phyloP scores from a whole-genome alignment of 2,113 vertebrate species.

The Centropus unirufus region DNA sequence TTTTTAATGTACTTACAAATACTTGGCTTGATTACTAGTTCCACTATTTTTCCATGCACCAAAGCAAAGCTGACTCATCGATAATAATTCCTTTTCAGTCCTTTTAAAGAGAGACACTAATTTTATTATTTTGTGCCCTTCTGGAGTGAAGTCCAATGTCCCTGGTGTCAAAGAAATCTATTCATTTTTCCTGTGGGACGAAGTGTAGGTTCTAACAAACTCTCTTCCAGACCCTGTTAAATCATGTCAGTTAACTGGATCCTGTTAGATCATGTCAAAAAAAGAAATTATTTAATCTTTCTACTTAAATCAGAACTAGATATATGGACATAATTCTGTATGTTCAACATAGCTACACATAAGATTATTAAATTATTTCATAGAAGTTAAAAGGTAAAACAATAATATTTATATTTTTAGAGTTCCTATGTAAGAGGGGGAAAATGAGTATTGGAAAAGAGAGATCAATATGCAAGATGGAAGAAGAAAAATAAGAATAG shows the following conservation, averaged over 20 bases:
- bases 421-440: background rate
- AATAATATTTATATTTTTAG: background rate
- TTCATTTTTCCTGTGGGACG: background rate
- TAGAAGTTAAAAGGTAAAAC: background rate
- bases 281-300: background rate
- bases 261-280: background rate
- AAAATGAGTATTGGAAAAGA: background rate
- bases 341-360: background rate
- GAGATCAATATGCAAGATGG: background rate
- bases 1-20: background rate
- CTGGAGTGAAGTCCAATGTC: background rate
- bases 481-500: background rate
- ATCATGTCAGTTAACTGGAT: background rate
- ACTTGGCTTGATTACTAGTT: background rate
- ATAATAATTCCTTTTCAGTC: background rate
- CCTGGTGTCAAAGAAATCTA: background rate
- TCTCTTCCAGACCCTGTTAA: background rate
- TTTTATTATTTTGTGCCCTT: background rate
- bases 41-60: constrained; percentile 41
- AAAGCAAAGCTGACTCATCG: background rate
- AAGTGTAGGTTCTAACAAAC: background rate
- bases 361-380: background rate
- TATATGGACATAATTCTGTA: background rate
- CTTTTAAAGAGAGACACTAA: background rate
- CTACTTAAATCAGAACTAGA: background rate